Conservation (phyloP, 2,888 invertebrate species). For the Drosophila anomalata region DNA sequence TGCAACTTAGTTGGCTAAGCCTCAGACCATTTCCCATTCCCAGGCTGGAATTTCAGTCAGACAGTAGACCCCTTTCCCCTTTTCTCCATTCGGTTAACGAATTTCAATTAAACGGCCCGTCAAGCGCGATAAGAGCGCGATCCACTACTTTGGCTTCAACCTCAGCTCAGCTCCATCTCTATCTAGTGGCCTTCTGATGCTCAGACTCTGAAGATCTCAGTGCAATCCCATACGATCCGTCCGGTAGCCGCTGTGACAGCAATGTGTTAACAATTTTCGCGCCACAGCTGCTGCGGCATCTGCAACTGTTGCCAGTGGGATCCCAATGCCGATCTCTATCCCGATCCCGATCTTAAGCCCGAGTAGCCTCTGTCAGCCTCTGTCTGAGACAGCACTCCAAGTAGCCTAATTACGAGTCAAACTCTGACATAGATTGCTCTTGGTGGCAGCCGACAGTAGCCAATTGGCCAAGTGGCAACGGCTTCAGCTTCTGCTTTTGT, state of each 20-base stretch:
- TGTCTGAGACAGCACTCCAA: slow-evolving; percentile 42
- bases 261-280: slow-evolving; percentile 78
- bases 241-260: slow-evolving; percentile 65
- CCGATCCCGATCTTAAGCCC: background rate
- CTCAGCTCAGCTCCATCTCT: background rate
- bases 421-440: slow-evolving; percentile 65
- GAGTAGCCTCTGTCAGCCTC: background rate
- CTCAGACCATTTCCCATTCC: slow-evolving; percentile 45
- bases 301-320: slow-evolving; percentile 14
- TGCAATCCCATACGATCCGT: slow-evolving; percentile 20
- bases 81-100: slow-evolving; percentile 44
- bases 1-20: slow-evolving; percentile 51
- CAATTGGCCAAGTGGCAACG: slow-evolving; percentile 17
- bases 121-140: slow-evolving; percentile 59
- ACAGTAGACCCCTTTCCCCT: slow-evolving; percentile 14
- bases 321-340: background rate
- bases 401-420: slow-evolving; percentile 78
- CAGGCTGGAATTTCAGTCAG: slow-evolving; percentile 47
- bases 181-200: background rate
- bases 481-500: slow-evolving; percentile 16
- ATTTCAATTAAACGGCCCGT: slow-evolving; percentile 78
- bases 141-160: slow-evolving; percentile 13
- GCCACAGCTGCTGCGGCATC: slow-evolving; percentile 63
- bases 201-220: slow-evolving; percentile 27
- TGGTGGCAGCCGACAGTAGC: slow-evolving; percentile 40